phyloP scores from a whole-genome alignment of 1,140 invertebrate species.

The Thaumatotibia leucotreta region DNA sequence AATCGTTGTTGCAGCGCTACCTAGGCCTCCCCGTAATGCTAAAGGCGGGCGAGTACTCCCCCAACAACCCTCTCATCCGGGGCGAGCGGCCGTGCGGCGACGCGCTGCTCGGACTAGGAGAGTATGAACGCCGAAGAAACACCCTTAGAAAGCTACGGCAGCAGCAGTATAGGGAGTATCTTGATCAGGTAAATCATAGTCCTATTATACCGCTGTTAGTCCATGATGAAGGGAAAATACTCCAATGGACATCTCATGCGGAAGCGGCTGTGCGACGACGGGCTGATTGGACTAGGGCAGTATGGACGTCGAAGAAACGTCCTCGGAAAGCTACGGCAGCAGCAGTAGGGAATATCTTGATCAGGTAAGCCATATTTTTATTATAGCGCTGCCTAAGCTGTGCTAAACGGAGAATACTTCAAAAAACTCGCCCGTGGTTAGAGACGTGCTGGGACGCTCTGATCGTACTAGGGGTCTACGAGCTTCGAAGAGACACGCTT shows the following conservation, averaged over 20 bases:
- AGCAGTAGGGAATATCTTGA: background rate
- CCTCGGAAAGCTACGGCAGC: conserved; percentile 55
- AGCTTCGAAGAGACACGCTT: no score
- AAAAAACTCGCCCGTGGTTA: no score
- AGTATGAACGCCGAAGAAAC: conserved; percentile 75
- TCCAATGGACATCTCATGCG: conserved; percentile 76
- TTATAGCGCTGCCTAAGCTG: no score
- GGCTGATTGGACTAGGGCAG: conserved; percentile 74
- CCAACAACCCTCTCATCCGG: conserved; percentile 75
- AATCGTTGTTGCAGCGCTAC: conserved; percentile 54
- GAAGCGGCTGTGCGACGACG: conserved; percentile 61
- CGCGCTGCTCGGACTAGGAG: conserved; percentile 74
- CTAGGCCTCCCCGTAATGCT: conserved; percentile 71
- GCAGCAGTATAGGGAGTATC: conserved; percentile 74
- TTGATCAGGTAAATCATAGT: conserved; percentile 76
- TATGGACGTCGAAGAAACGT: conserved; percentile 74
- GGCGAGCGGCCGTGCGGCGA: conserved; percentile 63
- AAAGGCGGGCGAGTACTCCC: conserved; percentile 78
- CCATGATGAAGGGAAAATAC: conserved; percentile 77
- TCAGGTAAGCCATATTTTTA: no score
- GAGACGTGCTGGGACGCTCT: no score
- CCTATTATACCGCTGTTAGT: no score
- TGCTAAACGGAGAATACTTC: no score
- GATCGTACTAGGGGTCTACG: no score
- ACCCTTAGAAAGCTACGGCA: conserved; percentile 69